Percentiles rank a stretch among this genome's conserved stretches.
Conservation (phyloP, 2,113 vertebrate species). For the Tylochromis polylepis region DNA sequence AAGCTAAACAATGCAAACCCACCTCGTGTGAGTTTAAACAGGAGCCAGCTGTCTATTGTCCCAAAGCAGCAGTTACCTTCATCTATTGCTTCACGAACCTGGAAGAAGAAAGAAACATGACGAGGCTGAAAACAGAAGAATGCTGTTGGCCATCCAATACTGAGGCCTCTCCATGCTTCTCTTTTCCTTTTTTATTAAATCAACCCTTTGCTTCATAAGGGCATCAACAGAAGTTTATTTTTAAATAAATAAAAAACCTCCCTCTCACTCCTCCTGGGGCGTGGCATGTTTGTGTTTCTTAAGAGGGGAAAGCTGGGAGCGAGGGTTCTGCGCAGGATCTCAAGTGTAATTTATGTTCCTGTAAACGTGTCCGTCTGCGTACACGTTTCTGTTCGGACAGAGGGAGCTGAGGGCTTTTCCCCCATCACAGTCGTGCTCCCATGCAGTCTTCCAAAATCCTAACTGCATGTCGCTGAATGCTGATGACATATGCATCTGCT, state of each 20-base stretch:
- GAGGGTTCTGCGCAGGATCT: neutral
- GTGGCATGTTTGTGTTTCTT: neutral
- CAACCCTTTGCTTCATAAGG: neutral
- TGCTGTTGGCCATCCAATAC: neutral
- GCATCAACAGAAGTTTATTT: neutral
- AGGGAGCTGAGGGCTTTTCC: neutral
- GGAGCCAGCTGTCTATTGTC: constrained; percentile 91
- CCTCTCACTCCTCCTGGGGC: neutral
- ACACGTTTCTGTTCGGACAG: neutral
- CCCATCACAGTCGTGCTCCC: neutral
- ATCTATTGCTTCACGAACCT: constrained; percentile 80
- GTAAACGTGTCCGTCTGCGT: neutral
- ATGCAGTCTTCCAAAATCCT: neutral
- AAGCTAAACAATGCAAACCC: neutral
- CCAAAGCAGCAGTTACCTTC: constrained; percentile 91
- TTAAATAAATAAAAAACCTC: neutral
- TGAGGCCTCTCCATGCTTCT: neutral
- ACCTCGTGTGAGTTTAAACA: constrained; percentile 92
- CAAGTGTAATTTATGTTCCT: neutral
- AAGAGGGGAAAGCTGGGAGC: neutral
- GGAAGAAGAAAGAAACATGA: neutral
- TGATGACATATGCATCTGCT: neutral
- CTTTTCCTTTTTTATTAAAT: neutral
- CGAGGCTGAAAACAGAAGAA: neutral
- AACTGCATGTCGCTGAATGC: neutral